Evolutionary conservation across 1,140 invertebrate genomes (phyloP).

Genomic region (Bilobella aurantiaca): DNA sequence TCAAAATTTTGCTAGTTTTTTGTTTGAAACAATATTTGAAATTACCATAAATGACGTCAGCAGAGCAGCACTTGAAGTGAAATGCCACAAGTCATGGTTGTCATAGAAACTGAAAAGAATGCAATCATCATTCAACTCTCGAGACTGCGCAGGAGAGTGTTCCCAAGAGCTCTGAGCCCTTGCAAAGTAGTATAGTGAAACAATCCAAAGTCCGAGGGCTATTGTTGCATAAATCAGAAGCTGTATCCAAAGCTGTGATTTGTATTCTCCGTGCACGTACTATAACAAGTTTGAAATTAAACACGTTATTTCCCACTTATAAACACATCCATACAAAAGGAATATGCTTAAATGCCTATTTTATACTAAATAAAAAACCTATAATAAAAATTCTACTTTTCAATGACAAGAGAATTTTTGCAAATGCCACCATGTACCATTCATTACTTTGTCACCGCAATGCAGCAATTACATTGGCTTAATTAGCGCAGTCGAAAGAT

Average conservation of each 20-base stretch:
- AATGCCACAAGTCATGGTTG: slow-evolving; percentile 32
- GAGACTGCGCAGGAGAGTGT: slow-evolving; percentile 28
- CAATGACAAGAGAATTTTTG: no score
- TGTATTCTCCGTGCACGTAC: slow-evolving; percentile 24
- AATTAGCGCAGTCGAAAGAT: no score
- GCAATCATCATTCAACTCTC: slow-evolving; percentile 20
- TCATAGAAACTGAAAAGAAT: slow-evolving; percentile 26
- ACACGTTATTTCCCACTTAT: no score
- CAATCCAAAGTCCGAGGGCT: slow-evolving; percentile 19
- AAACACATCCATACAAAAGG: no score
- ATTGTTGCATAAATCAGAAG: slow-evolving; percentile 19
- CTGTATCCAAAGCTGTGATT: slow-evolving; percentile 21
- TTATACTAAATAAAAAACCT: no score
- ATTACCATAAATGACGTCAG: slow-evolving; percentile 30
- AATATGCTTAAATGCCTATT: no score
- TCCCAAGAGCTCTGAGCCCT: slow-evolving; percentile 26
- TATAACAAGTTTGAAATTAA: no score
- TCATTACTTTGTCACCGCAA: no score
- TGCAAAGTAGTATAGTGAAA: slow-evolving; percentile 21
- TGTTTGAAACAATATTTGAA: not conserved
- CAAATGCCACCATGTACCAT: no score
- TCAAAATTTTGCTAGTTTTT: no score
- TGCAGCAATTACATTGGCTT: no score
- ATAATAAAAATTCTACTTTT: no score
- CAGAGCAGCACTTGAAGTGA: slow-evolving; percentile 21